Conservation (phyloP, 2,888 invertebrate species). For the Coremacera marginata region DNA sequence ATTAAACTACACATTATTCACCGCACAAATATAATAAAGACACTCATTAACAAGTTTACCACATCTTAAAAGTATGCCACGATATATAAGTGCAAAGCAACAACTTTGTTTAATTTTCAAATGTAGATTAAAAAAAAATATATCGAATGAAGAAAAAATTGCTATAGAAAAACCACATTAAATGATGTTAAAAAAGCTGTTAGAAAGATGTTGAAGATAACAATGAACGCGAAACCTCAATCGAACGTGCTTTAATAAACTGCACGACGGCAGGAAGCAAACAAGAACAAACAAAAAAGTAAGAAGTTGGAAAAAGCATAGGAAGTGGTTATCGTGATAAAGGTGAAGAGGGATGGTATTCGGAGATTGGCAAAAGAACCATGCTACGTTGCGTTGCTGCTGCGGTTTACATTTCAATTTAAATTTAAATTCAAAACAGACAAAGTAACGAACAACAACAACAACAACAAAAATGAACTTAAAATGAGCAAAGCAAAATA, state of each 20-base stretch:
- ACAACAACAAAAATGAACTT: background rate
- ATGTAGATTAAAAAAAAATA: background rate
- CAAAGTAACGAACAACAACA: background rate
- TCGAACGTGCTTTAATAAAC: constrained; percentile 38
- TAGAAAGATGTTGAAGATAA: background rate
- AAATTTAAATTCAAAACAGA: constrained; percentile 42
- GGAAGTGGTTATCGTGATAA: background rate
- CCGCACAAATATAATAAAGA: background rate
- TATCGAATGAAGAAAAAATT: background rate
- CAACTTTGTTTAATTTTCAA: background rate
- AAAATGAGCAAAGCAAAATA: background rate
- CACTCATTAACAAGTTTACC: background rate
- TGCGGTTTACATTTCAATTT: constrained; percentile 42
- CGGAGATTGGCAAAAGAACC: background rate
- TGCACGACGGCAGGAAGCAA: background rate
- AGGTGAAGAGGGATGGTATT: background rate
- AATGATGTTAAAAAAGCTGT: background rate
- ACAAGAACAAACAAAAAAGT: background rate
- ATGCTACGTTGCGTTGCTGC: constrained; percentile 5
- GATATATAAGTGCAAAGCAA: background rate
- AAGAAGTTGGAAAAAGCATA: background rate
- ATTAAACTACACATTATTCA: too few species aligned
- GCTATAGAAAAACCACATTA: background rate
- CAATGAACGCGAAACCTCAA: background rate
- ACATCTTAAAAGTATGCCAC: background rate